Conservation (phyloP, 2,113 vertebrate genomes). For the human region DNA sequence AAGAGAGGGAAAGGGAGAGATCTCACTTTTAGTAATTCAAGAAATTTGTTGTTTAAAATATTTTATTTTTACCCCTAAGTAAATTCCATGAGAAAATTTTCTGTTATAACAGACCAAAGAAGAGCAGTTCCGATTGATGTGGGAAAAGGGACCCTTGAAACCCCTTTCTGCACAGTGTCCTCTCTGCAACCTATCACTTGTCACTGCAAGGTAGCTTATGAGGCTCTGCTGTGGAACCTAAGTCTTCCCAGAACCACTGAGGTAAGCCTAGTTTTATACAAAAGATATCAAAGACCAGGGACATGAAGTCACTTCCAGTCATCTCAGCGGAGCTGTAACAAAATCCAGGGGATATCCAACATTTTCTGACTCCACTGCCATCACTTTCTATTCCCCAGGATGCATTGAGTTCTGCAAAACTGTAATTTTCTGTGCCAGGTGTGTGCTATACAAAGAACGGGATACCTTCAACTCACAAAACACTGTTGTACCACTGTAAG, state of each 20-base stretch:
- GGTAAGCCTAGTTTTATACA: neutral
- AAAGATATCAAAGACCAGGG: neutral
- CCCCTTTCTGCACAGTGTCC: neutral
- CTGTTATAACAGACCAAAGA: neutral
- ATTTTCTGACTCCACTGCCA: neutral
- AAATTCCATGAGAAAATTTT: neutral
- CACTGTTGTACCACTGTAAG: neutral
- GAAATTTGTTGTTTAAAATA: neutral
- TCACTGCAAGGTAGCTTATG: neutral
- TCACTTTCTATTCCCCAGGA: neutral
- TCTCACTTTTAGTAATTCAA: neutral
- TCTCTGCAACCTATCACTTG: neutral
- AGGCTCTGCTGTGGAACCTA: neutral
- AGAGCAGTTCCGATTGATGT: neutral
- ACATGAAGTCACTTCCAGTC: neutral
- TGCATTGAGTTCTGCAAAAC: neutral
- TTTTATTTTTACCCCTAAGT: neutral
- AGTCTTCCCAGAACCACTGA: neutral
- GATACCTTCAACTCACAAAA: neutral
- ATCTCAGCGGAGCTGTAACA: neutral
- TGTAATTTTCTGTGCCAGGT: fast-evolving
- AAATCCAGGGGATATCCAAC: neutral
- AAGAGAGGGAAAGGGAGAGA: neutral
- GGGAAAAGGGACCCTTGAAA: neutral
- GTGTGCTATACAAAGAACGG: neutral